A percentile compares a stretch with the other conserved stretches of the same genome.
phyloP scores from a whole-genome alignment of 2,113 vertebrate species.

The Sylvilagus bachmani region DNA sequence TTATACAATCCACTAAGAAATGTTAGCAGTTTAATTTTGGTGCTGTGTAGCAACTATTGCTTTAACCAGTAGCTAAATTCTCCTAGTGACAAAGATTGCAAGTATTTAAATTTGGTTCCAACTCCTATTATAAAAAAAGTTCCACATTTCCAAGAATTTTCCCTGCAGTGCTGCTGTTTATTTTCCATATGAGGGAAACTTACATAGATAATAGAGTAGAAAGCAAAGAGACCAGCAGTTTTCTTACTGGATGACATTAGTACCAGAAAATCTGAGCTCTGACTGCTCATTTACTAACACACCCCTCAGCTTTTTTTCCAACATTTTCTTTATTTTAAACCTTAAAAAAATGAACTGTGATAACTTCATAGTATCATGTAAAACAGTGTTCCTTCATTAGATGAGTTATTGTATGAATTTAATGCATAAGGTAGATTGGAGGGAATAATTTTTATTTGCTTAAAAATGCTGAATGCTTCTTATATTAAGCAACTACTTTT shows the following conservation, averaged over 20 bases:
- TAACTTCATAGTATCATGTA: background rate
- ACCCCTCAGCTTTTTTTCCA: background rate
- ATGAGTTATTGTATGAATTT: background rate
- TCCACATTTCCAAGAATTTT: background rate
- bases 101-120: conserved; percentile 40
- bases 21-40: conserved; percentile 60
- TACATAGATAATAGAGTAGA: background rate
- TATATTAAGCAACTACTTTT: conserved; percentile 36
- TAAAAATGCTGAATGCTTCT: conserved; percentile 43
- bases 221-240: background rate
- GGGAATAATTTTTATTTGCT: background rate
- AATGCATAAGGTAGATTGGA: background rate
- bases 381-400: conserved; percentile 25
- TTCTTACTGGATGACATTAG: background rate
- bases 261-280: conserved; percentile 18
- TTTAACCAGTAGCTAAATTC: conserved; percentile 23
- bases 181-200: background rate
- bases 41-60: conserved; percentile 39
- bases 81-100: conserved; percentile 16
- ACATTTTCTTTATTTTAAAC: conserved; percentile 10
- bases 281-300: background rate
- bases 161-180: background rate
- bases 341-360: background rate
- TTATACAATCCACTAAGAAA: conserved; percentile 35
- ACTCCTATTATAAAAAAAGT: conserved; percentile 11